Evolutionary conservation across 37 sponge, comb jelly and placozoan genomes (phyloP).

Genomic region (Ephydatia muelleri): DNA sequence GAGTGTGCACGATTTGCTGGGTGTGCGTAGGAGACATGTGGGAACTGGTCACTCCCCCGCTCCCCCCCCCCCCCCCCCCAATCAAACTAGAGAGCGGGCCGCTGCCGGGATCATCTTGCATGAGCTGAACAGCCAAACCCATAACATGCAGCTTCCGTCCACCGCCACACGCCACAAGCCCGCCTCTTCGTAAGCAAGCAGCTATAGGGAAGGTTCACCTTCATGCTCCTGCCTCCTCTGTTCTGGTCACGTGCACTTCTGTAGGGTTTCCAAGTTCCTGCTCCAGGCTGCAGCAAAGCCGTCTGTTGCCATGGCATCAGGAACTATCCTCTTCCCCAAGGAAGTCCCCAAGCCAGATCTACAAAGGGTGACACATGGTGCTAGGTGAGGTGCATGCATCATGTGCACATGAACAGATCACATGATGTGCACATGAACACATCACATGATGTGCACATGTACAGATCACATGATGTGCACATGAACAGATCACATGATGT

Average conservation of each 20-base stretch:
- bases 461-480: neutral
- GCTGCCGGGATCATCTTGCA: conserved; percentile 35
- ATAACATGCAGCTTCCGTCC: conserved; percentile 40
- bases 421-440: no score
- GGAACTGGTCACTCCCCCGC: neutral
- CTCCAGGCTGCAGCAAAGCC: neutral
- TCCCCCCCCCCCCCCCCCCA: neutral
- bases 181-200: neutral
- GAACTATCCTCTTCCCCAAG: neutral
- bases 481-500: neutral
- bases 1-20: neutral
- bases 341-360: neutral
- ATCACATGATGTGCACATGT: no score
- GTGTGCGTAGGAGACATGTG: neutral
- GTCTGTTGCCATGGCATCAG: neutral
- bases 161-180: neutral
- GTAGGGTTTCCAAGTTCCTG: neutral
- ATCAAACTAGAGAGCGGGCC: conserved; percentile 28
- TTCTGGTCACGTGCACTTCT: neutral
- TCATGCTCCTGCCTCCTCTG: neutral
- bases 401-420: no score
- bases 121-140: conserved; percentile 38
- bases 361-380: no score
- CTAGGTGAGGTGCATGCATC: neutral
- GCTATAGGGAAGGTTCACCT: neutral